Percentiles rank a stretch among this genome's conserved stretches.
phyloP scores from a whole-genome alignment of 2,113 vertebrate species.

The Illadopsis cleaveri region DNA sequence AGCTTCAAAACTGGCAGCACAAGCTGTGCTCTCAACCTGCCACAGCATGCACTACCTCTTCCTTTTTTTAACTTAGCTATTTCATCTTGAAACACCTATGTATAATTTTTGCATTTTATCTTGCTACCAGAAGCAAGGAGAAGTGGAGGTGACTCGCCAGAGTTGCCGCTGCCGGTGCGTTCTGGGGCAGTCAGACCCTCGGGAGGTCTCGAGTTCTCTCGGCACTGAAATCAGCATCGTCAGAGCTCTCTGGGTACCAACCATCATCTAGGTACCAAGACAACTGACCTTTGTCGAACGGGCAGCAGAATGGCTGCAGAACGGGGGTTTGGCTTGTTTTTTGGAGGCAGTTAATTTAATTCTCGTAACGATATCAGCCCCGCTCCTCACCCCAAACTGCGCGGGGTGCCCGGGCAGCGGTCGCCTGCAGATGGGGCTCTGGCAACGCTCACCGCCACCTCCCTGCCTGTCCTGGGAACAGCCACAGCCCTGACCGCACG shows the following conservation, averaged over 20 bases:
- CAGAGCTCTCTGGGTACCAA: neutral
- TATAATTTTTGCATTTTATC: neutral
- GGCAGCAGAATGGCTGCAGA: neutral
- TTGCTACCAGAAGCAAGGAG: neutral
- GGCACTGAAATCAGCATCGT: neutral
- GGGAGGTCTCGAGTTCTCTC: neutral
- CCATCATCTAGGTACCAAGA: accelerated
- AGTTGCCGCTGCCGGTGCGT: accelerated
- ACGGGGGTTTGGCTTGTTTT: accelerated
- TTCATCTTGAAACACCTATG: neutral
- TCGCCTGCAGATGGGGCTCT: slow-evolving; percentile 2
- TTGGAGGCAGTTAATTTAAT: accelerated
- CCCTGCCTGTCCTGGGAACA: neutral
- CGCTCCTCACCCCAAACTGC: accelerated
- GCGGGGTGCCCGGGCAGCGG: neutral
- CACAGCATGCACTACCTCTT: accelerated
- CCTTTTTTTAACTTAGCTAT: accelerated
- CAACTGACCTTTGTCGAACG: accelerated
- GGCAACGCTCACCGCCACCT: neutral
- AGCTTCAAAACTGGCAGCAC: neutral
- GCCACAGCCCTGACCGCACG: neutral
- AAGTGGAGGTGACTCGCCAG: neutral
- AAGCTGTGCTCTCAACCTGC: neutral
- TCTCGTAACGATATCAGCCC: accelerated
- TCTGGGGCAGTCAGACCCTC: neutral